A percentile compares a stretch with the other conserved stretches of the same genome.
phyloP scores from a whole-genome alignment of 2,888 invertebrate species.

The Conistra vaccinii region DNA sequence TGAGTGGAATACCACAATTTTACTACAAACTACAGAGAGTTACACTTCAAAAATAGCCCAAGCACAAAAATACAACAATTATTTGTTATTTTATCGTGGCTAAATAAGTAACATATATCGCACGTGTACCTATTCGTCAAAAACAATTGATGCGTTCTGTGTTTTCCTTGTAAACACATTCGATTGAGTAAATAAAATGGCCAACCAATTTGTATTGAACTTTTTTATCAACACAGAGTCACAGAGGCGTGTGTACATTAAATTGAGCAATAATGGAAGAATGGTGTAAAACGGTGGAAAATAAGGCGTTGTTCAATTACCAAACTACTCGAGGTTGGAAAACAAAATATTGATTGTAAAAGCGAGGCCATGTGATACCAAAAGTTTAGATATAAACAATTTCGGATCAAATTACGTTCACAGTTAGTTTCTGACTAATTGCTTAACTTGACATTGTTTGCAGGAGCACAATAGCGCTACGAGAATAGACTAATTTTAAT shows the following conservation, averaged over 20 bases:
- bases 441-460: conserved; percentile 68
- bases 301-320: conserved; percentile 18
- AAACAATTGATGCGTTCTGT: conserved; percentile 19
- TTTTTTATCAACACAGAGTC: conserved; percentile 10
- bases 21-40: not conserved
- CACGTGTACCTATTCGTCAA: not conserved
- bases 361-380: conserved; percentile 47
- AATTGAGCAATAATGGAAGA: conserved; percentile 16
- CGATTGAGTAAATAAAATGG: conserved; percentile 31
- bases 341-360: conserved; percentile 50
- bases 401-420: conserved; percentile 63
- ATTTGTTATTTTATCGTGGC: not conserved
- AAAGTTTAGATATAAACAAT: conserved; percentile 65
- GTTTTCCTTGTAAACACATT: conserved; percentile 34
- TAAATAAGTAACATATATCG: conserved; percentile 8
- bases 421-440: conserved; percentile 67
- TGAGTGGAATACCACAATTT: too few relatives aligned
- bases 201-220: conserved; percentile 15
- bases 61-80: not conserved
- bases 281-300: conserved; percentile 6
- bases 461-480: conserved; percentile 54
- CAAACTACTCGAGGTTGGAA: conserved; percentile 23
- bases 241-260: conserved; percentile 8
- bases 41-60: not conserved
- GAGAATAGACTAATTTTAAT: conserved; percentile 36